A percentile compares a stretch with the other conserved stretches of the same genome.
These are phyloP conservation scores for Hylaeus anthracinus DNA, from an alignment of 1,140 invertebrate species.

Conservation along the genomic window DNA sequence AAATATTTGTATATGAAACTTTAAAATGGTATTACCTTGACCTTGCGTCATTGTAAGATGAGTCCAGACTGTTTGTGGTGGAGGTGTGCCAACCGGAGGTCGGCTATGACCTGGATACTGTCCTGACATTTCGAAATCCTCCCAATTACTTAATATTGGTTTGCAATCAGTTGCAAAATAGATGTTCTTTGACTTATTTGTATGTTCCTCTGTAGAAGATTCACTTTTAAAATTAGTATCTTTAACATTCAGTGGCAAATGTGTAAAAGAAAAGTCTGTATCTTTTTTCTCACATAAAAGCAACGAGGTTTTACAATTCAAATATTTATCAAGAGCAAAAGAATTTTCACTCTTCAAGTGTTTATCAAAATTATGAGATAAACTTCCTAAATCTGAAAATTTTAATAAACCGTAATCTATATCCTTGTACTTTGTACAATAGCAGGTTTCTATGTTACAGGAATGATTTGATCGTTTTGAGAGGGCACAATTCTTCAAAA, in stretches of 20 bases:
- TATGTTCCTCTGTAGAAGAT: conserved; percentile 47
- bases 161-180: conserved; percentile 36
- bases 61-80: conserved; percentile 78
- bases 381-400: conserved; percentile 49
- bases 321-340: conserved; percentile 24
- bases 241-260: conserved; percentile 47
- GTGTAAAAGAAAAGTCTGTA: conserved; percentile 15
- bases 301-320: conserved; percentile 24
- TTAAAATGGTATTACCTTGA: conserved; percentile 65
- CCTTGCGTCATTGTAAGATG: conserved; percentile 77
- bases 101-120: conserved; percentile 79
- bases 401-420: conserved; percentile 60
- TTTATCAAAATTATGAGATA: conserved; percentile 46
- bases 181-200: conserved; percentile 42
- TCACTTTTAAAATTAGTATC: conserved; percentile 48
- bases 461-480: conserved; percentile 49
- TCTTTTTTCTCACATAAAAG: conserved; percentile 22
- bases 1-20: background rate
- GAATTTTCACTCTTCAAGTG: conserved; percentile 32
- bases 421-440: conserved; percentile 50
- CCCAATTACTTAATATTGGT: conserved; percentile 53
- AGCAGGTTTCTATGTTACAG: conserved; percentile 41
- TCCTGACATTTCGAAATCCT: conserved; percentile 75
- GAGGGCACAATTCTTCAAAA: conserved; percentile 29
- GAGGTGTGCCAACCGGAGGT: conserved; percentile 78